Percentiles rank a stretch among this genome's conserved stretches.
These are phyloP conservation scores for Danionella dracula DNA, from an alignment of 2,797 vertebrate species.

Conservation along the genomic window DNA sequence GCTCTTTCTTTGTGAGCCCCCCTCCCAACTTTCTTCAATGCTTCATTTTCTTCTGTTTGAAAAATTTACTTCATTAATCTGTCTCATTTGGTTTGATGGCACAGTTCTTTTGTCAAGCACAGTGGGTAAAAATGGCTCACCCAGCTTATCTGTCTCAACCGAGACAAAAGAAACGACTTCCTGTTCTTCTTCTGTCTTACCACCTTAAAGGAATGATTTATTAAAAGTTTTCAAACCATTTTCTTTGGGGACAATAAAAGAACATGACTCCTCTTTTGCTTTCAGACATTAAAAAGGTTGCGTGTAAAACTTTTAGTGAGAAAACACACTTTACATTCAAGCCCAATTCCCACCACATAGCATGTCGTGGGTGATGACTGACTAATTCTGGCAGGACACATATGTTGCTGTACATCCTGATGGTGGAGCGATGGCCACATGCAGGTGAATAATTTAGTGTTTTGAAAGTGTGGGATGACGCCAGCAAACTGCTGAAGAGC, in stretches of 20 bases:
- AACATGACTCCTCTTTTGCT: background rate
- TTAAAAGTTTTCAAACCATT: background rate
- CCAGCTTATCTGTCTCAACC: slow-evolving; percentile 6
- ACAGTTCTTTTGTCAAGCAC: slow-evolving; percentile 19
- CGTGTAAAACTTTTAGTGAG: background rate
- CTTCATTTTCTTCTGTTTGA: slow-evolving; percentile 12
- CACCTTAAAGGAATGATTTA: slow-evolving; percentile 9
- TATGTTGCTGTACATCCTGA: background rate
- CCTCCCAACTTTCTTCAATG: background rate
- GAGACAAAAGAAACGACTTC: slow-evolving; percentile 13
- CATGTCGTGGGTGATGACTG: too few relatives aligned
- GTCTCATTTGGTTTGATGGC: slow-evolving; percentile 17
- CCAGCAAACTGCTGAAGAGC: background rate
- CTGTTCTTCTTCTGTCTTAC: background rate
- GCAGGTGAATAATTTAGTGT: slow-evolving; percentile 25
- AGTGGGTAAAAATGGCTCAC: slow-evolving; percentile 15
- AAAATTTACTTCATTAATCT: slow-evolving; percentile 17
- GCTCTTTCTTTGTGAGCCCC: background rate
- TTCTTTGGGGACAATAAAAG: background rate
- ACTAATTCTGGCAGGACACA: background rate
- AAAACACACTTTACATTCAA: background rate
- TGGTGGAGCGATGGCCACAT: background rate
- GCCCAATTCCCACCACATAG: background rate
- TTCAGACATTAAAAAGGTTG: background rate
- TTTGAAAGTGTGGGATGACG: background rate